Evolutionary conservation across 2,113 vertebrate species (phyloP).

Genomic region (Muntiacus muntjak): DNA sequence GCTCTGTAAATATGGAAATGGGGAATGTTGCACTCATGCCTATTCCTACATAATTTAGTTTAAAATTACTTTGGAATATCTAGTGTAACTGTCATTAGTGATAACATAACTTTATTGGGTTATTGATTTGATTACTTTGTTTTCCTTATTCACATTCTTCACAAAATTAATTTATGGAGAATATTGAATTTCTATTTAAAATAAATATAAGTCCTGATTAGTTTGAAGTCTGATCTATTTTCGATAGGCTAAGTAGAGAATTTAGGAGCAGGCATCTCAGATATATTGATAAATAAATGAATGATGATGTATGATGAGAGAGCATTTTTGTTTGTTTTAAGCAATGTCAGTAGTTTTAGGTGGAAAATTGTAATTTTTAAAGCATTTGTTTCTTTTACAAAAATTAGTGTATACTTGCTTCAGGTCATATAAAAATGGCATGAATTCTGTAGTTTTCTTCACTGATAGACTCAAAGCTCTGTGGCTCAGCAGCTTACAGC

Average conservation of each 20-base stretch:
- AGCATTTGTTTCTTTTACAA: background rate
- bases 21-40: background rate
- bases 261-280: background rate
- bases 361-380: background rate
- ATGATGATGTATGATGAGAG: background rate
- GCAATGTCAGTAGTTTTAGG: background rate
- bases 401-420: background rate
- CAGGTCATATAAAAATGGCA: background rate
- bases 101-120: background rate
- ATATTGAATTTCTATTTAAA: slow-evolving; percentile 10
- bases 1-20: background rate
- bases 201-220: background rate
- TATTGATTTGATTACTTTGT: slow-evolving; percentile 32
- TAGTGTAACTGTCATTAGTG: background rate
- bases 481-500: background rate
- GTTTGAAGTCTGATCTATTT: background rate
- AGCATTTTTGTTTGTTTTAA: slow-evolving; percentile 28
- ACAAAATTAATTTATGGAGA: slow-evolving; percentile 39
- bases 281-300: background rate
- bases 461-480: slow-evolving; percentile 8
- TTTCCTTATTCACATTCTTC: slow-evolving; percentile 6
- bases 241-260: background rate
- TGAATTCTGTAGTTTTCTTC: slow-evolving; percentile 20
- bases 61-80: slow-evolving; percentile 1
- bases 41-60: background rate